A percentile compares a stretch with the other conserved stretches of the same genome.
phyloP scores from a whole-genome alignment of 1,140 invertebrate genomes.

The Lamellibrachia luymesi region DNA sequence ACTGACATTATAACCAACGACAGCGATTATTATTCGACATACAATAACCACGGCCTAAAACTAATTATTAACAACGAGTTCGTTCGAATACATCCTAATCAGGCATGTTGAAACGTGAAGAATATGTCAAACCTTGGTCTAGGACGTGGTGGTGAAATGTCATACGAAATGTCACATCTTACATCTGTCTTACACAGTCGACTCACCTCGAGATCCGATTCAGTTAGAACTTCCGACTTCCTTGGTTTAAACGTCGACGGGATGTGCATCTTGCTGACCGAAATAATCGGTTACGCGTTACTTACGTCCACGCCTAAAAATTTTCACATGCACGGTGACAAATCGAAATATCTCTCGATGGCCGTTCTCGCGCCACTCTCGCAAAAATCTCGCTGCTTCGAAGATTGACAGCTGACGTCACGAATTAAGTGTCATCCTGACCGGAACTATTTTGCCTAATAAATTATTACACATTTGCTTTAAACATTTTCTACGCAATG shows the following conservation, averaged over 20 bases:
- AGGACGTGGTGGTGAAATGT: not conserved
- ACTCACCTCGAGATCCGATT: not conserved
- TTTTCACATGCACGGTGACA: not conserved
- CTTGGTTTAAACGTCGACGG: not conserved
- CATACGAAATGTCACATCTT: not conserved
- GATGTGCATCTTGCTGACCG: not conserved
- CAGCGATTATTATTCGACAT: not conserved
- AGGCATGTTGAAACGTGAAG: not conserved
- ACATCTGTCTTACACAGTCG: not conserved
- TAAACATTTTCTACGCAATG: not conserved
- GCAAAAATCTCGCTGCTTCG: not conserved
- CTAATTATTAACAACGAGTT: not conserved
- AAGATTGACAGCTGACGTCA: conserved; percentile 4
- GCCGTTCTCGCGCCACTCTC: not conserved
- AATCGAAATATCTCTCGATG: not conserved
- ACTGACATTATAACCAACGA: not conserved
- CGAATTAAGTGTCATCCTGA: not conserved
- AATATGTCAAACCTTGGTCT: not conserved
- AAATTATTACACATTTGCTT: not conserved
- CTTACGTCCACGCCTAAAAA: not conserved
- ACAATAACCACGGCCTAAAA: not conserved
- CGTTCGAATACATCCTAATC: not conserved
- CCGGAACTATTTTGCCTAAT: not conserved
- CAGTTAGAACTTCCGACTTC: not conserved
- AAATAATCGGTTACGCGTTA: not conserved